Base-by-base conservation (phyloP, 2,888 invertebrate genomes). In the Panzeria rudis region DNA sequence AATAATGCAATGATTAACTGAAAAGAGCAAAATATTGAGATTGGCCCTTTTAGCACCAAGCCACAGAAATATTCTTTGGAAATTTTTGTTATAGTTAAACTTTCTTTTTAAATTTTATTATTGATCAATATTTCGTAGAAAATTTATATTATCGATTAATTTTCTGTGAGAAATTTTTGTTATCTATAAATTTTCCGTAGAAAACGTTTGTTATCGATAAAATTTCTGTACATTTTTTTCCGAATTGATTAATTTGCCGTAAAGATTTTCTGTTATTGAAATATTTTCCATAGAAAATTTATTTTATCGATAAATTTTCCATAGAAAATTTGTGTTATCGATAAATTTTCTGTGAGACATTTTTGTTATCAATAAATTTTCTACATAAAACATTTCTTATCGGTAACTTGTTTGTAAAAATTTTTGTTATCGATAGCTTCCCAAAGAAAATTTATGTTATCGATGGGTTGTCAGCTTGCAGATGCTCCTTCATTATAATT, bases 151-250 rank as follows among this genome's bases (percentile, higher is more conserved):
- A 25, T 54, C 13, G 54, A 25, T 54, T 3, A 11, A 25, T 25
- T 25, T 54, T 54, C 54, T 3, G 13, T n/a, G 13, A 41, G 0
- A 41, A 3, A 29, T 11, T 29, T 2, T 23, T 38, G 2, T 68
- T 20, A 35, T 68, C 6, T 32, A 50, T 13, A n/a, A 35, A 35
- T 32, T 68, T 68, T 32, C 32, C 13, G 13, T 35, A 5, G 5
- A 52, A 52, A 35, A 52, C 20, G 6, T 38, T 5, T 38, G 25
- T 17, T 59, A 50, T 66, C 17, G 66, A 32, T n/a, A 17, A 66
- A 32, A 2, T 50, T 13, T 25, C 15, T n/a, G n/a, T n/a, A n/a
- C n/a, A n/a, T n/a, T n/a, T n/a, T n/a, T n/a, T n/a, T n/a, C n/a
- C n/a, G n/a, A n/a, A 25, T 54, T 3, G 54, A 25, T 54, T 3